Evolutionary conservation across 2,113 vertebrate species (phyloP).

Genomic region (Apus apus): DNA sequence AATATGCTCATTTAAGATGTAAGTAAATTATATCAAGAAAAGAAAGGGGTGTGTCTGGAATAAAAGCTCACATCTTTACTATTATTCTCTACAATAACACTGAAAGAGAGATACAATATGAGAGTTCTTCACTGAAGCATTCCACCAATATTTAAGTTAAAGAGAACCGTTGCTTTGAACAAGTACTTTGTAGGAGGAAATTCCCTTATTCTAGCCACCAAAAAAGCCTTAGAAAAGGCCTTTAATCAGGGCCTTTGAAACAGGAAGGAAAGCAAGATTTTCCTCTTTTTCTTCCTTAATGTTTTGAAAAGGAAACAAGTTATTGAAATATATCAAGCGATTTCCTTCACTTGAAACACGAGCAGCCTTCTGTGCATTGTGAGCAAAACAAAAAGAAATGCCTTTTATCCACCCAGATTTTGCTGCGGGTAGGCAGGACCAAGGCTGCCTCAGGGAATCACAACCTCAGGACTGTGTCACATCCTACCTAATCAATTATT

Average conservation of each 20-base stretch:
- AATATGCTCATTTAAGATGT: not conserved
- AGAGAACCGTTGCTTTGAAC: constrained; percentile 45
- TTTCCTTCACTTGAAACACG: constrained; percentile 60
- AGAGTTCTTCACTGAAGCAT: not conserved
- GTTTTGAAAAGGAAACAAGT: constrained; percentile 67
- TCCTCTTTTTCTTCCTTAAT: constrained; percentile 56
- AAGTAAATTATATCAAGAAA: constrained; percentile 18
- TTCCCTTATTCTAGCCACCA: constrained; percentile 28
- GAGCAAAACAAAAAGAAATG: constrained; percentile 40
- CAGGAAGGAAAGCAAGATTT: constrained; percentile 65
- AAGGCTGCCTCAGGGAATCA: constrained; percentile 1
- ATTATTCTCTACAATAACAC: constrained; percentile 7
- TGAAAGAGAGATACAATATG: not conserved
- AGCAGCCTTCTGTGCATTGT: constrained; percentile 50
- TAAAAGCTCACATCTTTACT: constrained; percentile 25
- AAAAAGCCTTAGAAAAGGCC: constrained; percentile 23
- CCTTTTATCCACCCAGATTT: constrained; percentile 57
- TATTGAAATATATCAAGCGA: constrained; percentile 57
- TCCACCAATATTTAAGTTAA: constrained; percentile 34
- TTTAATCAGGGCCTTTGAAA: constrained; percentile 63
- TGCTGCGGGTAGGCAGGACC: not conserved
- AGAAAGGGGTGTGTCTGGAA: not conserved
- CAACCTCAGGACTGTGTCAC: not conserved
- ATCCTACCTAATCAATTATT: constrained; percentile 41
- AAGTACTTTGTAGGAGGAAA: constrained; percentile 45